Evolutionary conservation across 30 jellyfish, hydroid and myxozoan species (phyloP), one percentile per base, ranked within the genome.

Genomic region (Aurelia coerulea): DNA sequence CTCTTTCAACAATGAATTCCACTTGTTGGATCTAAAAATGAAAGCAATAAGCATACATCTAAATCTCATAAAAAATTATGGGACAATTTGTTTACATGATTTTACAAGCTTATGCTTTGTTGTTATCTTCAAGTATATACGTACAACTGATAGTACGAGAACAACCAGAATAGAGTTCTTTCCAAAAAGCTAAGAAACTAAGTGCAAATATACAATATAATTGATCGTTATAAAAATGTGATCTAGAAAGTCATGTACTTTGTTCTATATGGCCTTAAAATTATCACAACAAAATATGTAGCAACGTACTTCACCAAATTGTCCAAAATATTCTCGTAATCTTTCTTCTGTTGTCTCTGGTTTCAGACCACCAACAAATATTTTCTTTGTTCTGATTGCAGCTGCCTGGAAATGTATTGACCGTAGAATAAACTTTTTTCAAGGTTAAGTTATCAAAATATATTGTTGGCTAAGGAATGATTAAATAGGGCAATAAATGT

Each of bases 331-430:
- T 66, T 95, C 99, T 78, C 89, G 81, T 31, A 95, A 56, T 54
- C 62, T 69, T 50, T 95, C 98, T 80, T 95, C 99, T 2, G 97
- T 89, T 17, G 96, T 95, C 77, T 95, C 99, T 31, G 95, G 89
- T 71, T 87, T 91, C 62, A 95, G 60, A 12, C 99, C 99, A 62
- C 99, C 99, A 59, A 95, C 99, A 81, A 95, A 95, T 65, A 95
- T 89, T 60, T 95, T 95, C 83, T 95, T 95, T 35, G 99, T 95
- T 46, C 97, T 76, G 59, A 90, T 84, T 34, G 86, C 92, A n/a
- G 88, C 93, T 41, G 88, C 92, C 98, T 93, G 80, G 72, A 74
- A 76, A 68, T 0, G 37, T 62, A 58, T 56, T 37, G 12, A 50
- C 8, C 31, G 1, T 12, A 16, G 31, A 16, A 17, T 13, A 15